Conservation (phyloP, 2,113 vertebrate species). For the Axis porcinus region DNA sequence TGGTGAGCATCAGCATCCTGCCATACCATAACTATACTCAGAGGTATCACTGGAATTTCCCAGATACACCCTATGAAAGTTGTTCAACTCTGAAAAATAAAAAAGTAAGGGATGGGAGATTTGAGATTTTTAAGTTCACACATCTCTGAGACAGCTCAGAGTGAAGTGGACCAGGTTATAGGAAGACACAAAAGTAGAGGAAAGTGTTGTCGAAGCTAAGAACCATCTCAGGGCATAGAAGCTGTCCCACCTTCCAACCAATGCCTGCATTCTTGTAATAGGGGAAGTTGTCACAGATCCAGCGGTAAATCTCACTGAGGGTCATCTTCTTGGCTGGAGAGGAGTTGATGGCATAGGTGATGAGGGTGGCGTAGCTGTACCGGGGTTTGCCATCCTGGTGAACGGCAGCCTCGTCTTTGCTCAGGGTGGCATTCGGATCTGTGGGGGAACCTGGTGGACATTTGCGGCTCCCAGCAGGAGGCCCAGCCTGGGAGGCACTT, state of each 20-base stretch:
- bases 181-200: not conserved
- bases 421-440: constrained; percentile 83
- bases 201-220: not conserved
- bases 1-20: not conserved
- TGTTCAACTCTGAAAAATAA: not conserved
- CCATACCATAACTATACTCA: not conserved
- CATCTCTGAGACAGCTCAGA: not conserved
- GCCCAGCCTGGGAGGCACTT: constrained; percentile 84
- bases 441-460: constrained; percentile 83
- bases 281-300: constrained; percentile 97
- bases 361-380: constrained; percentile 97
- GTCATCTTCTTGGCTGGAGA: constrained; percentile 95
- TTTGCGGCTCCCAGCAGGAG: constrained; percentile 84
- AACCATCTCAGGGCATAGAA: not conserved
- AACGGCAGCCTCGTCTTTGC: constrained; percentile 84
- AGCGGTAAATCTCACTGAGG: constrained; percentile 97
- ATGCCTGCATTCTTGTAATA: constrained; percentile 94
- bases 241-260: constrained; percentile 92
- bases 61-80: not conserved
- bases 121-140: not conserved
- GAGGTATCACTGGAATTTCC: not conserved
- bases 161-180: not conserved
- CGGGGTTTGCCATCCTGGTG: constrained; percentile 94
- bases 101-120: not conserved
- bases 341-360: constrained; percentile 95